phyloP scores from a whole-genome alignment of 1,140 invertebrate genomes.

The Pollicipes pollicipes region DNA sequence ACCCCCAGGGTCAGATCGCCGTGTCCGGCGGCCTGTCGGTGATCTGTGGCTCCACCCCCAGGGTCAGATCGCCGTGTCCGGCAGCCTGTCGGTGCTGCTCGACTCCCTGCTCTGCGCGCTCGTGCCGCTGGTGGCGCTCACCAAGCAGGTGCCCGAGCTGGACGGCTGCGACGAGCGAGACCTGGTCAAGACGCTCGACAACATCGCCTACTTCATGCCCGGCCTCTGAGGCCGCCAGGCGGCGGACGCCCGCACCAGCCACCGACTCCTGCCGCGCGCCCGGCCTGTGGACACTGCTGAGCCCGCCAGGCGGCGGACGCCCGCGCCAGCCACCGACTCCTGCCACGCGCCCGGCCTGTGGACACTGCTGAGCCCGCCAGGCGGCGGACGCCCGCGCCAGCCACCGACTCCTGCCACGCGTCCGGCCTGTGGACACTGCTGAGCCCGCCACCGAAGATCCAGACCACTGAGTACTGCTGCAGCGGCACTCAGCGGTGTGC shows the following conservation, averaged over 20 bases:
- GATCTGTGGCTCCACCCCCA: slow-evolving; percentile 27
- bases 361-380: not conserved
- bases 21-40: slow-evolving; percentile 69
- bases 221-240: slow-evolving; percentile 39
- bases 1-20: slow-evolving; percentile 7
- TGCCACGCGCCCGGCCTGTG: too few species aligned
- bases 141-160: slow-evolving; percentile 57
- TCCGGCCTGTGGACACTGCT: too few species aligned
- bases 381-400: too few species aligned
- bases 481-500: too few species aligned
- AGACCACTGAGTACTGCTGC: too few species aligned
- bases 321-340: too few species aligned
- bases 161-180: slow-evolving; percentile 49
- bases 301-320: too few species aligned
- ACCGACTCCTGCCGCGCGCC: too few species aligned
- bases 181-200: slow-evolving; percentile 64
- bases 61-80: slow-evolving; percentile 85
- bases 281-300: too few species aligned
- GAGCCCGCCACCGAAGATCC: too few species aligned
- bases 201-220: slow-evolving; percentile 93
- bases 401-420: too few species aligned
- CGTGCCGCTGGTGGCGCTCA: slow-evolving; percentile 71
- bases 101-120: slow-evolving; percentile 86
- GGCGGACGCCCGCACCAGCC: too few species aligned
- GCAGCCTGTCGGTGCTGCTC: slow-evolving; percentile 78